A percentile compares a stretch with the other conserved stretches of the same genome.
phyloP scores from a whole-genome alignment of 2,888 invertebrate genomes.

The Oligia latruncula region DNA sequence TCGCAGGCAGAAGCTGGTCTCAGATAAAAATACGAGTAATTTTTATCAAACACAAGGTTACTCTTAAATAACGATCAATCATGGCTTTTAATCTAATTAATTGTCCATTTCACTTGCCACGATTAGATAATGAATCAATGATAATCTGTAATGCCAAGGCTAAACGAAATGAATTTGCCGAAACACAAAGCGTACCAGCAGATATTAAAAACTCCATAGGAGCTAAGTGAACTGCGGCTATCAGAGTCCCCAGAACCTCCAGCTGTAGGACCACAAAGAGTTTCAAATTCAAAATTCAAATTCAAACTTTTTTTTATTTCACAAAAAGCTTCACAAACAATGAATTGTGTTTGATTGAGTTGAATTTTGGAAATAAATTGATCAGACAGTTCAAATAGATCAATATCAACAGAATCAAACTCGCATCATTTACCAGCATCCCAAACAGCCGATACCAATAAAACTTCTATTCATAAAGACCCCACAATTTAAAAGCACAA shows the following conservation, averaged over 20 bases:
- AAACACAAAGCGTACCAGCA: background rate
- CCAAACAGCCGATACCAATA: conserved; percentile 16
- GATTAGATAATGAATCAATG: conserved; percentile 25
- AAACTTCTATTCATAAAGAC: conserved; percentile 26
- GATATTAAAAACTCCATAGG: background rate
- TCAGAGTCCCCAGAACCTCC: background rate
- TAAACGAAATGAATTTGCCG: background rate
- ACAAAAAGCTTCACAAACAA: too few relatives aligned
- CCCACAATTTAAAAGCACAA: conserved; percentile 54
- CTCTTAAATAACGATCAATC: conserved; percentile 25
- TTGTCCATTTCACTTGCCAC: conserved; percentile 26
- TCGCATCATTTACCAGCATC: conserved; percentile 23
- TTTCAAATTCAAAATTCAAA: too few relatives aligned
- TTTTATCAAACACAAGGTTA: conserved; percentile 26
- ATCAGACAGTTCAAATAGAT: background rate
- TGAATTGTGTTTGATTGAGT: too few relatives aligned
- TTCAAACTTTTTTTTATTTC: too few relatives aligned
- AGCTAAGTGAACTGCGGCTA: background rate
- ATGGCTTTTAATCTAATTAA: conserved; percentile 27
- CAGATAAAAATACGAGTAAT: conserved; percentile 23
- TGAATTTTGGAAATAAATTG: background rate
- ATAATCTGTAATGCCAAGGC: background rate
- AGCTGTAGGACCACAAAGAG: background rate
- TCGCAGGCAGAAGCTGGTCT: too few relatives aligned
- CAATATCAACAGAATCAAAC: conserved; percentile 20